Base-by-base conservation (phyloP, 2,797 vertebrate species). In the Crenichthys baileyi region DNA sequence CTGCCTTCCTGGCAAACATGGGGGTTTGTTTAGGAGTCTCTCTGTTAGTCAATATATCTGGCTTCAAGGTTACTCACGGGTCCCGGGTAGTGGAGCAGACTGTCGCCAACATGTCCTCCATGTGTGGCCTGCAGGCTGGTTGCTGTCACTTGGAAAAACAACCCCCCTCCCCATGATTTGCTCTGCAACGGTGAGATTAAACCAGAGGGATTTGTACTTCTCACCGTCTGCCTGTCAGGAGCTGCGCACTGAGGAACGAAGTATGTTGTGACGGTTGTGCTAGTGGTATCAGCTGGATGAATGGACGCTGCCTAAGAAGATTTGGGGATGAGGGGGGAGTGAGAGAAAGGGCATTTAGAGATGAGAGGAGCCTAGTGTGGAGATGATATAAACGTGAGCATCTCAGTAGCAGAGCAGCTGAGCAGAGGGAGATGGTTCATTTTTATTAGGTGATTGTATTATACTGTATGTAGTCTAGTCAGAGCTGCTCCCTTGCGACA, bases 221-320 rank as follows among this genome's bases (percentile, higher is more conserved):
- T 91, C 87, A 58, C 90, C 73, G 81, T 87, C 89, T 87, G 84
- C 82, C 87, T 88, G 91, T 91, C 92, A 84, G 79, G 86, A 84
- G 80, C 76, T 6, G 53, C 60, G 77, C 1, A 12, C 81, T 46
- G 72, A 79, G 83, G 89, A 85, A 82, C 53, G 67, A 78, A 78
- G 85, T 88, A 77, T 91, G 92, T 93, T 94, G 88, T 94, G 93
- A 92, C 70, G 79, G 89, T 88, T 89, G 85, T 91, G 89, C 81
- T 91, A 76, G 73, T 78, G 74, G 72, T 87, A 84, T 86, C 86
- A 73, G 78, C 81, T 51, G 88, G 79, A 58, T 85, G 83, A 92
- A 91, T 51, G 81, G 82, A 87, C 29, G 79, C 77, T 82, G 80
- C 82, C 85, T 92, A 92, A 93, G 75, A 85, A 84, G 85, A 85